Percentiles rank a stretch among this genome's conserved stretches.
Conservation (phyloP, 1,140 invertebrate genomes). For the Drosophila dunni region DNA sequence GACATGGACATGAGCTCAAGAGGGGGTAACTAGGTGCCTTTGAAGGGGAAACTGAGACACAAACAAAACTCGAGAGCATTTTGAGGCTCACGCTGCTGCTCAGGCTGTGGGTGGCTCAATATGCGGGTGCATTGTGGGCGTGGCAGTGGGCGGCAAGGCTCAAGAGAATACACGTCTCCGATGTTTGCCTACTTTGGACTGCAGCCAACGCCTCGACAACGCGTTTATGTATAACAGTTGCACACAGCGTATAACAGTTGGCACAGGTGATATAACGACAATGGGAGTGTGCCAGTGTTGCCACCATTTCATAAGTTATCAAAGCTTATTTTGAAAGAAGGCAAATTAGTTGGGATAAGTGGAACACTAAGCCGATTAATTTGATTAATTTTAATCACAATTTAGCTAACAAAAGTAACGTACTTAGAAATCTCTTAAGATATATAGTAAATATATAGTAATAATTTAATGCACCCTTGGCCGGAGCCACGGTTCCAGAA, state of each 20-base stretch:
- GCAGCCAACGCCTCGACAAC: constrained; percentile 12
- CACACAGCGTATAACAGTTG: constrained; percentile 34
- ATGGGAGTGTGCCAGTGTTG: no score
- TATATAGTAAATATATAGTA: no score
- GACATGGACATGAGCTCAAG: neutral
- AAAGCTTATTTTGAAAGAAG: no score
- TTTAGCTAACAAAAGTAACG: no score
- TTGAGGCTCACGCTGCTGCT: neutral
- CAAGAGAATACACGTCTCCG: neutral
- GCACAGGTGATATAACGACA: constrained; percentile 4
- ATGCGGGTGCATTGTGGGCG: neutral
- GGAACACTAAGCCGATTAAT: no score
- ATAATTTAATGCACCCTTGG: no score
- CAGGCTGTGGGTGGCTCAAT: neutral
- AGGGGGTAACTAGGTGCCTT: neutral
- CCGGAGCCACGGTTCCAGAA: no score
- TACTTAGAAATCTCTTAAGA: no score
- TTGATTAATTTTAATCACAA: no score
- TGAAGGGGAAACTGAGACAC: constrained; percentile 7
- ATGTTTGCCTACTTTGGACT: neutral
- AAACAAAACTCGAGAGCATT: constrained; percentile 31
- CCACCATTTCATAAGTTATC: no score
- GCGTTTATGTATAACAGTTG: constrained; percentile 37
- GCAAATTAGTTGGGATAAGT: no score
- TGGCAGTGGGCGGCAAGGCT: neutral